These are phyloP conservation scores for Champsocephalus gunnari DNA, from an alignment of 2,797 vertebrate genomes.

Conservation along the genomic window DNA sequence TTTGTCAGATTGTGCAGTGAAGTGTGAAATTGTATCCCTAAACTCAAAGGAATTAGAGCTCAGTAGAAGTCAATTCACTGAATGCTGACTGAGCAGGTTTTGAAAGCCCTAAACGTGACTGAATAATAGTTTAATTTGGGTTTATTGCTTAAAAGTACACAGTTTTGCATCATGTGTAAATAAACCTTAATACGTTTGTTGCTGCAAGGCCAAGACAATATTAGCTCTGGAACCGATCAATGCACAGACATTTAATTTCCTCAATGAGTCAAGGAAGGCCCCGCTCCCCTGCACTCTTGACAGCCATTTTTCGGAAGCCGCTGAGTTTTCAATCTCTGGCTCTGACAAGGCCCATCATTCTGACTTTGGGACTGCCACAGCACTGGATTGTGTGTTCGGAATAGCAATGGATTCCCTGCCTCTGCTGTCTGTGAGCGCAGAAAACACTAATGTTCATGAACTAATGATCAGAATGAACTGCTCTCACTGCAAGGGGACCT, in stretches of 20 bases:
- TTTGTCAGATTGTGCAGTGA: slow-evolving; percentile 13
- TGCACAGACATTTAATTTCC: slow-evolving; percentile 63
- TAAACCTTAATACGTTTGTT: background rate
- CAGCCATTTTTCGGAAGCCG: slow-evolving; percentile 32
- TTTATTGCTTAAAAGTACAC: slow-evolving; percentile 2
- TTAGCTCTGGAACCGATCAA: slow-evolving; percentile 43
- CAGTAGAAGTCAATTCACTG: slow-evolving; percentile 23
- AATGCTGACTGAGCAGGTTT: slow-evolving; percentile 30
- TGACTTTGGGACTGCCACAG: slow-evolving; percentile 41
- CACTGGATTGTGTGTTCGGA: slow-evolving; percentile 54
- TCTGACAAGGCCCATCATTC: slow-evolving; percentile 58
- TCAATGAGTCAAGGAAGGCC: slow-evolving; percentile 39
- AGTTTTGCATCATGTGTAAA: background rate
- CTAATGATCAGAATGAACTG: slow-evolving; percentile 48
- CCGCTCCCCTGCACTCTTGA: slow-evolving; percentile 7
- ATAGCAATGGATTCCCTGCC: slow-evolving; percentile 50
- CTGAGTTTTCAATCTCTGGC: slow-evolving; percentile 59
- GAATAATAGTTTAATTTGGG: slow-evolving; percentile 17
- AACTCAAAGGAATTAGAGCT: slow-evolving; percentile 15
- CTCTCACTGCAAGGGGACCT: slow-evolving; percentile 23
- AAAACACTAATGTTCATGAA: slow-evolving; percentile 43
- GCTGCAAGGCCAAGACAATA: slow-evolving; percentile 18
- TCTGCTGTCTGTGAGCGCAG: slow-evolving; percentile 40
- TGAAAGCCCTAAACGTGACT: background rate
- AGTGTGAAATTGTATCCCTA: slow-evolving; percentile 4